These are phyloP conservation scores for Acanthaster planci DNA, from an alignment of 35 echinoderm and acorn worm genomes.

Conservation along the genomic window DNA sequence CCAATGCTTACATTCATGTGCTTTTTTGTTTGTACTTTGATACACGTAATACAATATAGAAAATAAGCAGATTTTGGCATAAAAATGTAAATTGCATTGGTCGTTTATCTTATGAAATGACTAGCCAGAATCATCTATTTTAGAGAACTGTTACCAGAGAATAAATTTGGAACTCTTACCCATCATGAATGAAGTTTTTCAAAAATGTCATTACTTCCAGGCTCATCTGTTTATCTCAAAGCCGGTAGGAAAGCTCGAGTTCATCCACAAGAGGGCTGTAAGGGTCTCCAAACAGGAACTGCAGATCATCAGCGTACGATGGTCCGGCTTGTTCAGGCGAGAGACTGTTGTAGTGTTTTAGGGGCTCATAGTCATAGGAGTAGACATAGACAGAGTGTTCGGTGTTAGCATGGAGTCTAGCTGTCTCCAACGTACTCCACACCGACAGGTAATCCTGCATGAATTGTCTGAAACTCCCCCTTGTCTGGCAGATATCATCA, in stretches of 20 bases:
- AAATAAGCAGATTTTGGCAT: no score
- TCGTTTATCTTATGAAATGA: no score
- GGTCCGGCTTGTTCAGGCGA: conserved; percentile 4
- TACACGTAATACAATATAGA: no score
- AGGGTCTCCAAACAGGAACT: conserved; percentile 42
- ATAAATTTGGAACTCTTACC: no score
- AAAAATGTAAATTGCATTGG: no score
- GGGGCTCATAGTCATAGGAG: neutral
- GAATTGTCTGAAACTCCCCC: neutral
- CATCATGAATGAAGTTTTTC: neutral
- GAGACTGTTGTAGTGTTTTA: neutral
- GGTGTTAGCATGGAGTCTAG: neutral
- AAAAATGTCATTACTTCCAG: neutral
- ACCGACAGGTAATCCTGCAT: conserved; percentile 1
- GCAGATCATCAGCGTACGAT: conserved; percentile 31
- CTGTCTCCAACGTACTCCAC: conserved; percentile 7
- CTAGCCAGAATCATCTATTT: no score
- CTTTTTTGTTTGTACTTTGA: no score
- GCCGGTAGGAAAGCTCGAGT: conserved; percentile 15
- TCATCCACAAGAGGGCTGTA: neutral
- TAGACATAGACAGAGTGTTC: neutral
- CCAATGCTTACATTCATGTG: no score
- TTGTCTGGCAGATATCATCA: neutral
- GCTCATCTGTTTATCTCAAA: conserved; percentile 20
- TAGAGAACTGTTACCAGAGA: no score